Base-by-base conservation (phyloP, 2,797 vertebrate species). In the Cuculus canorus region DNA sequence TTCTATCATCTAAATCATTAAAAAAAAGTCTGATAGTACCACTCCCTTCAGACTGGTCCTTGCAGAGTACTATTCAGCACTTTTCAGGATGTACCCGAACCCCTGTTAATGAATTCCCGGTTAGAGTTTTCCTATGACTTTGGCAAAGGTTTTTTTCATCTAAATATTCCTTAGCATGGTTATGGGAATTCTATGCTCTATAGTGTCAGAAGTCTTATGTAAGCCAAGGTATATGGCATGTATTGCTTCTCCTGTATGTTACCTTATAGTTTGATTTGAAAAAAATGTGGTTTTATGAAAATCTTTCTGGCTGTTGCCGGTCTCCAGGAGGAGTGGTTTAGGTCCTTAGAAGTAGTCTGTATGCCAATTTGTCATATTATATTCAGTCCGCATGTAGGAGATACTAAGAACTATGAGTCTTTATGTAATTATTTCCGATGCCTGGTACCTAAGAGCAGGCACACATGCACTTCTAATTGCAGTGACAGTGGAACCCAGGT, bases 391-490 rank as follows among this genome's bases (percentile, higher is more conserved):
- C 6, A 0, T 0, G 11, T n/a, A 57, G 53, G 33, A 81, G 13
- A 7, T 81, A 5, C 35, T 37, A 79, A 27, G 35, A 91, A 12
- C 28, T 37, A 12, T 1, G 2, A n/a, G 11, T 52, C 86, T 63
- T 64, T 56, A 3, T 17, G 6, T 21, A 32, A 60, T 30, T 71
- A 53, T 83, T 71, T 61, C 53, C 64, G 25, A 9, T 72, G 27
- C 50, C 57, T 45, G 16, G 39, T 76, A 25, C 50, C 57, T 41
- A 18, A n/a, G 37, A 90, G 27, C 14, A 50, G 52, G n/a, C n/a
- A 35, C 1, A 1, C 2, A 1, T 47, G 2, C 17, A 56, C 7
- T 27, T 72, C 15, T 45, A 65, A 11, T 12, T 76, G 19, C 0
- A 0, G 13, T 5, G 23, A 53, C 30, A 81, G 16, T 12, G 12